A percentile compares a stretch with the other conserved stretches of the same genome.
Evolutionary conservation across 2,797 vertebrate species (phyloP).

Genomic region (Squalus acanthias): DNA sequence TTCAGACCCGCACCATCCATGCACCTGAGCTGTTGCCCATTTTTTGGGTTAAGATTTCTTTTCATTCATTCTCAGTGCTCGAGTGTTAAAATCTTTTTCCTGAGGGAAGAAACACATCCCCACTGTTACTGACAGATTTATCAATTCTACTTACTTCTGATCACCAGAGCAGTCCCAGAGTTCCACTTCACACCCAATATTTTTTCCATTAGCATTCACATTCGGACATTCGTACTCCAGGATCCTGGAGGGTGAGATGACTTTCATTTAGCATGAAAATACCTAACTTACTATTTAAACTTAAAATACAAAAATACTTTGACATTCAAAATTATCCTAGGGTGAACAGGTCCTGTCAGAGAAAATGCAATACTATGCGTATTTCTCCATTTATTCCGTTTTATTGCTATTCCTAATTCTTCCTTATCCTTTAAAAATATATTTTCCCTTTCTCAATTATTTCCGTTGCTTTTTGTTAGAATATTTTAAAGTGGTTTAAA

Average conservation of each 20-base stretch:
- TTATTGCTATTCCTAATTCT: not conserved
- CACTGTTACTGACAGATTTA: not conserved
- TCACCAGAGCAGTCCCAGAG: slow-evolving; percentile 93
- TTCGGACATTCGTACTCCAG: slow-evolving; percentile 83
- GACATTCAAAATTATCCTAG: not conserved
- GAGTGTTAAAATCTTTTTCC: not conserved
- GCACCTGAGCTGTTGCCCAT: not conserved
- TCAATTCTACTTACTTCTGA: slow-evolving; percentile 67
- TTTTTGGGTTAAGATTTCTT: not conserved
- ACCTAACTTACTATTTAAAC: not conserved
- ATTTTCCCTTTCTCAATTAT: not conserved
- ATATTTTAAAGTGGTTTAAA: no score
- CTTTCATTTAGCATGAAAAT: not conserved
- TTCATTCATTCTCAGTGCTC: not conserved
- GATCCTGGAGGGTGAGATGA: slow-evolving; percentile 61
- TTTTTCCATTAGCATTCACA: slow-evolving; percentile 59
- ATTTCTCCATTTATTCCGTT: not conserved
- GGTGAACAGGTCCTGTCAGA: not conserved
- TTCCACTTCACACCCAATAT: slow-evolving; percentile 73
- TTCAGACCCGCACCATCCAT: not conserved
- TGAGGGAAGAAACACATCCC: not conserved
- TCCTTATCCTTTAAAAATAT: not conserved
- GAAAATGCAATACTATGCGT: not conserved
- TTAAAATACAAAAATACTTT: not conserved
- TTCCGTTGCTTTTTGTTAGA: no score